A percentile compares a stretch with the other conserved stretches of the same genome.
These are phyloP conservation scores for Scalopus aquaticus DNA, from an alignment of 2,113 vertebrate species.

Conservation along the genomic window DNA sequence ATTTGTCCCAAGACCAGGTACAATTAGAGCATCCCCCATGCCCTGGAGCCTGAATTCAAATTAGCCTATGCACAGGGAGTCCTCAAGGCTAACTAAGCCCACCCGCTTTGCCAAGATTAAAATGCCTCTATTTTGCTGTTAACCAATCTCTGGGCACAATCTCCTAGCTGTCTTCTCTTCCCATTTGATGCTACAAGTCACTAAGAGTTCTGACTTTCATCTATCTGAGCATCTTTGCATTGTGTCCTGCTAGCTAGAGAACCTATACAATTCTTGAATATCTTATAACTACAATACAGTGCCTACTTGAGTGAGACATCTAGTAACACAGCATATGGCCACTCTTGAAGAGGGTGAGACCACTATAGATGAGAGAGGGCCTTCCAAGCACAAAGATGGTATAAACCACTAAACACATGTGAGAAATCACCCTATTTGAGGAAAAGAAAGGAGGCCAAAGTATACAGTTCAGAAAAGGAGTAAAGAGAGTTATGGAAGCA, in stretches of 20 bases:
- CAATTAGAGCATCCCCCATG: not conserved
- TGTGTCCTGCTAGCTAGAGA: not conserved
- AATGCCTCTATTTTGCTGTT: not conserved
- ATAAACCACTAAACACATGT: not conserved
- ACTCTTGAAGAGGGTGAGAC: not conserved
- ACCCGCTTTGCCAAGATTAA: not conserved
- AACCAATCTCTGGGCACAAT: not conserved
- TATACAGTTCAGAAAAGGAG: not conserved
- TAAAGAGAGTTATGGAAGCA: not conserved
- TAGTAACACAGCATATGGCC: not conserved
- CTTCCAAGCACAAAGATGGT: not conserved
- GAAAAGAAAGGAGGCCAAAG: not conserved
- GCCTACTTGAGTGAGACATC: not conserved
- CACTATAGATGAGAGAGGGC: not conserved
- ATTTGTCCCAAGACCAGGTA: not conserved
- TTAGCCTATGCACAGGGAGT: not conserved
- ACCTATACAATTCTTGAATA: not conserved
- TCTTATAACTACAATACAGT: not conserved
- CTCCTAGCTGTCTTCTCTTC: no score
- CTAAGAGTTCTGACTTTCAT: not conserved
- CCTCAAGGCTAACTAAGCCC: not conserved
- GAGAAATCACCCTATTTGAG: not conserved
- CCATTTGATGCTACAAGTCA: not conserved
- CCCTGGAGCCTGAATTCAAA: not conserved
- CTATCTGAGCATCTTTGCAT: not conserved